A percentile compares a stretch with the other conserved stretches of the same genome.
Conservation (phyloP, 2,888 invertebrate genomes). For the Odontocerum albicorne region DNA sequence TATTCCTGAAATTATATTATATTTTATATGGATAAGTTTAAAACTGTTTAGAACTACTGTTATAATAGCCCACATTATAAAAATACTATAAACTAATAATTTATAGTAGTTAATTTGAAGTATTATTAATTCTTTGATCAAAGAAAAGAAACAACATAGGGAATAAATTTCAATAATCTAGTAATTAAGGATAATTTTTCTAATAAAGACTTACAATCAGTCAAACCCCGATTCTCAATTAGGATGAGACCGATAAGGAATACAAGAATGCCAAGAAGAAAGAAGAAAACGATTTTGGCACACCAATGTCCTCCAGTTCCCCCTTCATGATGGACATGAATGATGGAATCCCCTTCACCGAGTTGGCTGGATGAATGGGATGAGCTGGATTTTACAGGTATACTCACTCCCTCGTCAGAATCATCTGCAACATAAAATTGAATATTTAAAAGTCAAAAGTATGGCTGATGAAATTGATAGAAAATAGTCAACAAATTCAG, state of each 20-base stretch:
- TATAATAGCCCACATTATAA: too few species aligned
- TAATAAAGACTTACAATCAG: conserved; percentile 68
- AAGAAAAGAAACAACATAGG: not conserved
- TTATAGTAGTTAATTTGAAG: too few species aligned
- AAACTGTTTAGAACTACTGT: too few species aligned
- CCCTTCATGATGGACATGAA: conserved; percentile 76
- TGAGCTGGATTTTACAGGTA: conserved; percentile 31
- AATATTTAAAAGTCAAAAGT: too few species aligned
- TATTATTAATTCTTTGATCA: not conserved
- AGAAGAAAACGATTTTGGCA: conserved; percentile 81
- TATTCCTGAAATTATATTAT: too few species aligned
- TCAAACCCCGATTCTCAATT: conserved; percentile 75
- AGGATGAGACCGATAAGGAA: conserved; percentile 78
- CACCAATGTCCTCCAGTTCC: conserved; percentile 83
- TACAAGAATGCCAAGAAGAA: conserved; percentile 69
- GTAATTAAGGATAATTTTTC: too few species aligned
- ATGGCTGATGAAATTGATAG: too few species aligned
- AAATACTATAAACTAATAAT: too few species aligned
- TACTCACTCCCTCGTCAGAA: conserved; percentile 43
- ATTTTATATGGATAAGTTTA: too few species aligned
- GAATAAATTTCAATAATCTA: not conserved
- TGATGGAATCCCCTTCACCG: conserved; percentile 69
- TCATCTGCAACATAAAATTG: conserved; percentile 37
- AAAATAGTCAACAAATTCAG: too few species aligned
- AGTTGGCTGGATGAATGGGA: conserved; percentile 44